phyloP scores from a whole-genome alignment of 2,797 vertebrate genomes.

The Protosalanx chinensis region DNA sequence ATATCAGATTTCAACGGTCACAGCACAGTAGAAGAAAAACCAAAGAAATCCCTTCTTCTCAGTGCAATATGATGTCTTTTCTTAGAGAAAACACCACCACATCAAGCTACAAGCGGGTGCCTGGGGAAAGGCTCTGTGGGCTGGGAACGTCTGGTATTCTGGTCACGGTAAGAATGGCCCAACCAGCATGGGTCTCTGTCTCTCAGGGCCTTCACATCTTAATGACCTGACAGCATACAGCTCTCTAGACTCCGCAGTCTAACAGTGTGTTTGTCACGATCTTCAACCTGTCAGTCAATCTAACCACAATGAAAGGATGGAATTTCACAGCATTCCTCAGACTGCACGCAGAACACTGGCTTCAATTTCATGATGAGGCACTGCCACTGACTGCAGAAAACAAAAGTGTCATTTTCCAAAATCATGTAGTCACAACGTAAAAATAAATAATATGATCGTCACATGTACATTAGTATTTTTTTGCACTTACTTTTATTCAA shows the following conservation, averaged over 20 bases:
- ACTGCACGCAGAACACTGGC: background rate
- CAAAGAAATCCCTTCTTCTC: constrained; percentile 24
- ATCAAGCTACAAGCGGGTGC: constrained; percentile 12
- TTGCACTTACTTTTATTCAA: no score
- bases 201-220: constrained; percentile 29
- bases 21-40: constrained; percentile 40
- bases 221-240: constrained; percentile 52
- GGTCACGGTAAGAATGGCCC: constrained; percentile 40
- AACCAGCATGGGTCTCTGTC: constrained; percentile 38
- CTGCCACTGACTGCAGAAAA: background rate
- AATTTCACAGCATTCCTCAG: constrained; percentile 44
- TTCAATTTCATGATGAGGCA: background rate
- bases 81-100: constrained; percentile 34
- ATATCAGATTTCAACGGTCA: constrained; percentile 53
- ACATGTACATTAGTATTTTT: no score
- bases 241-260: constrained; percentile 22
- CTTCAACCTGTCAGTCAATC: constrained; percentile 46
- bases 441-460: background rate
- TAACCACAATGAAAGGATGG: constrained; percentile 33
- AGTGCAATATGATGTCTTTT: background rate
- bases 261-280: constrained; percentile 29
- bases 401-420: background rate
- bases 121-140: constrained; percentile 17
- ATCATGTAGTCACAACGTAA: background rate
- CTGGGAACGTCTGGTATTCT: constrained; percentile 16